Evolutionary conservation across 2,888 invertebrate genomes (phyloP).

Genomic region (Agrilus mali): DNA sequence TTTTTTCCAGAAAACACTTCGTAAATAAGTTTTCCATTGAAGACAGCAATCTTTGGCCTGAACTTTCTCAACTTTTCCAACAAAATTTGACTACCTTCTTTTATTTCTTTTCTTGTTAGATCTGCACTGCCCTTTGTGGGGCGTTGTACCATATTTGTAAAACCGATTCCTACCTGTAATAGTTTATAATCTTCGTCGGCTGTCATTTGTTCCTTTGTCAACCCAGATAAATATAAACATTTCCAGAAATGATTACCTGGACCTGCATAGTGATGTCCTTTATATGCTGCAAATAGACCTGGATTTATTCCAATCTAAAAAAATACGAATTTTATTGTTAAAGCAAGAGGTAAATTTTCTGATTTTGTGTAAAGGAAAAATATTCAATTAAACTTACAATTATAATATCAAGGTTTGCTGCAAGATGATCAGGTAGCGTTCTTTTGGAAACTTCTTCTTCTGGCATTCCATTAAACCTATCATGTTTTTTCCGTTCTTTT

Average conservation of each 20-base stretch:
- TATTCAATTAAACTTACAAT: conserved; percentile 68
- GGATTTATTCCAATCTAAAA: conserved; percentile 95
- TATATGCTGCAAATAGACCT: conserved; percentile 92
- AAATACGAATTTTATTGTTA: conserved; percentile 3
- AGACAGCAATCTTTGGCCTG: conserved; percentile 92
- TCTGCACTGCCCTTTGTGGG: conserved; percentile 95
- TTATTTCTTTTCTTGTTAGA: conserved; percentile 85
- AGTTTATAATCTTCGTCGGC: conserved; percentile 93
- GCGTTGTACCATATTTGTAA: conserved; percentile 94
- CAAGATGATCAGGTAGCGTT: conserved; percentile 88
- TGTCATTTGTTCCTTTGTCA: conserved; percentile 90
- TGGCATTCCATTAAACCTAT: conserved; percentile 91
- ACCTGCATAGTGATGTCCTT: conserved; percentile 97
- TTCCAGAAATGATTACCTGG: conserved; percentile 99
- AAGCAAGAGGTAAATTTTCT: no score
- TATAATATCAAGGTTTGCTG: conserved; percentile 90
- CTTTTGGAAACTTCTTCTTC: conserved; percentile 92
- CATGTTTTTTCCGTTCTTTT: conserved; percentile 87
- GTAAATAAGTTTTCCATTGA: conserved; percentile 97
- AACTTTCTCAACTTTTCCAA: conserved; percentile 83
- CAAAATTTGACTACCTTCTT: conserved; percentile 81
- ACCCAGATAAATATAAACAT: conserved; percentile 85
- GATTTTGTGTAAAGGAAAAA: not conserved
- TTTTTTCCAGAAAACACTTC: conserved; percentile 96
- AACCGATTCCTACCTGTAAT: conserved; percentile 88